Base-by-base conservation (phyloP, 2,888 invertebrate species). In the Calameuta idolon region DNA sequence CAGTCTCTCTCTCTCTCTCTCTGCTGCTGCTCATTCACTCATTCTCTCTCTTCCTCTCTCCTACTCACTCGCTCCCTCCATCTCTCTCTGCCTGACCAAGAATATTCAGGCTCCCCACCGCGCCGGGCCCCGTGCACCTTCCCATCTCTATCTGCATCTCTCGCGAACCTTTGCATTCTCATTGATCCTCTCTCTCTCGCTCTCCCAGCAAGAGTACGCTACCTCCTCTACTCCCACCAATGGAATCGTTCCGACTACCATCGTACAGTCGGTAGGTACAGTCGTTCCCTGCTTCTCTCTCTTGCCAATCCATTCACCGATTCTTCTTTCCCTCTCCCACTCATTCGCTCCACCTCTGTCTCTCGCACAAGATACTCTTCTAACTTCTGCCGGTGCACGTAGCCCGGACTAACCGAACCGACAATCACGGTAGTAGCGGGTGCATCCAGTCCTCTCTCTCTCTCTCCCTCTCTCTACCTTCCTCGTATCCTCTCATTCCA, bases 101-200 rank as follows among this genome's bases (percentile, higher is more conserved):
- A 55, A 55, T 55, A 55, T 55, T 55, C 40, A 55, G 40, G 40
- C 40, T 55, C 40, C 40, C 40, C 40, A 55, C 30, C 40, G 31
- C 76, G 75, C 33, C 69, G 31, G 34, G 69, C 69, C 76, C 69
- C 76, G 31, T 76, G 69, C 79, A 77, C 77, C 74, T 73, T 76
- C 79, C 55, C 78, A 78, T 80, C 81, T 76, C 79, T 71, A 77
- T 77, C 76, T 79, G 37, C 37, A 33, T 55, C 74, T 77, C 75
- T 74, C 73, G 75, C 79, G 12, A 40, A 74, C 55, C 12, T 77
- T 76, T 74, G 75, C 75, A 74, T 76, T 76, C 79, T 78, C 79
- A 73, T 75, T 37, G 74, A 79, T 79, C 69, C 75, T 81, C 80
- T 76, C 81, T 75, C 76, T 74, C 80, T 69, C 81, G 76, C 78